Conservation (phyloP, 2,797 vertebrate species). For the Borostomias antarcticus region DNA sequence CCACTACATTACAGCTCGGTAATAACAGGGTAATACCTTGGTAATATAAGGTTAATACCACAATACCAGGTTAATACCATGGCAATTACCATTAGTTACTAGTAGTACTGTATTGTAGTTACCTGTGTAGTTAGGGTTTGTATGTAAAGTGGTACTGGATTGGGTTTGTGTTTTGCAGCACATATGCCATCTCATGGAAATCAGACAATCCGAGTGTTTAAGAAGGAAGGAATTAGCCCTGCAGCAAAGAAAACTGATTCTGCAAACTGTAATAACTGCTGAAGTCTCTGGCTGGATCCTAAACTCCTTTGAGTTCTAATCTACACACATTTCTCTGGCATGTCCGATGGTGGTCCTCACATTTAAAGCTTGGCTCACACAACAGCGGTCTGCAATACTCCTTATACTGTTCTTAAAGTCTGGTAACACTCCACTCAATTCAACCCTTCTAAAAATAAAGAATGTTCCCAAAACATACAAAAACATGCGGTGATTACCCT, state of each 20-base stretch:
- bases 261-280: conserved; percentile 42
- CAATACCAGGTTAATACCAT: no score
- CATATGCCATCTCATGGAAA: neutral
- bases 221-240: neutral
- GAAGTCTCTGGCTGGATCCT: conserved; percentile 11
- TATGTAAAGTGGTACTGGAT: no score
- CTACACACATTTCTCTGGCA: conserved; percentile 28
- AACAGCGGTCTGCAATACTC: conserved; percentile 1
- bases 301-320: conserved; percentile 29
- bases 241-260: neutral
- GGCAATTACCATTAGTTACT: no score
- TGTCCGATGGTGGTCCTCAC: conserved; percentile 11
- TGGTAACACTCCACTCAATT: neutral
- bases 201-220: neutral
- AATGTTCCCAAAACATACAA: neutral
- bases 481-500: no score
- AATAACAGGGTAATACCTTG: no score
- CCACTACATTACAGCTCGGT: no score
- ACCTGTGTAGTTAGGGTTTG: no score
- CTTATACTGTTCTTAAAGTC: neutral
- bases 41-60: no score
- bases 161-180: neutral
- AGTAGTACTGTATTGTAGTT: no score
- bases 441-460: neutral
- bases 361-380: conserved; percentile 6